Evolutionary conservation across 2,888 invertebrate genomes (phyloP), one percentile per base, ranked within the genome.

Genomic region (Ectemnius cavifrons): DNA sequence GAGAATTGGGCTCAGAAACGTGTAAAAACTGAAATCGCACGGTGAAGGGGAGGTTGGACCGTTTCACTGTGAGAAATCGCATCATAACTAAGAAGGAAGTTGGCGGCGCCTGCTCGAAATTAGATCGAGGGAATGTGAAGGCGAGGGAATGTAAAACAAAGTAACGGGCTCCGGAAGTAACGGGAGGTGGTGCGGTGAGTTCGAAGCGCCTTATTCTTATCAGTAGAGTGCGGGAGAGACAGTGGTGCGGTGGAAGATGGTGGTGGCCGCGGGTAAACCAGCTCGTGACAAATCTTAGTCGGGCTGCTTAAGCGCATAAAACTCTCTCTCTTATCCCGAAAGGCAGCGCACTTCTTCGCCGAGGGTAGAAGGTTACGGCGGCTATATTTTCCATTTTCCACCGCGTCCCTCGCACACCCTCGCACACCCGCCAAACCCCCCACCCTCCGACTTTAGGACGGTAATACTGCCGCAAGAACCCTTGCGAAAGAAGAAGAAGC

Each of bases 221-320:
- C 81, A 60, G 73, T 37, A 52, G 57, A 58, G 49, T 52, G 37
- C 8, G 28, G 47, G 23, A 14, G 63, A 75, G 71, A 71, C 58
- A 37, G 62, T 52, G 52, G 52, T 13, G 16, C n/a, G 16, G 52
- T 18, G 63, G 56, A 69, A 56, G 67, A 65, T 59, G 71, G 45
- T 37, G 37, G 37, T 37, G 37, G 37, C 37, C 37, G 37, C 57
- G 65, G 28, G 67, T 68, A 57, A 73, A 79, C 61, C 78, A 78
- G 78, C 82, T 86, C 80, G 81, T 83, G 87, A 87, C 86, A 86
- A 87, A 87, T 86, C 86, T 86, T 79, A 83, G 82, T 72, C 78
- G 71, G 77, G 78, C 77, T 79, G 84, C 81, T 86, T 85, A 87
- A 86, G 80, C 83, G 85, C 77, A 78, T 83, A 85, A 87, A 87